Percentiles rank a stretch among this genome's conserved stretches.
phyloP scores from a whole-genome alignment of 2,888 invertebrate genomes.

The Drosophila anceps region DNA sequence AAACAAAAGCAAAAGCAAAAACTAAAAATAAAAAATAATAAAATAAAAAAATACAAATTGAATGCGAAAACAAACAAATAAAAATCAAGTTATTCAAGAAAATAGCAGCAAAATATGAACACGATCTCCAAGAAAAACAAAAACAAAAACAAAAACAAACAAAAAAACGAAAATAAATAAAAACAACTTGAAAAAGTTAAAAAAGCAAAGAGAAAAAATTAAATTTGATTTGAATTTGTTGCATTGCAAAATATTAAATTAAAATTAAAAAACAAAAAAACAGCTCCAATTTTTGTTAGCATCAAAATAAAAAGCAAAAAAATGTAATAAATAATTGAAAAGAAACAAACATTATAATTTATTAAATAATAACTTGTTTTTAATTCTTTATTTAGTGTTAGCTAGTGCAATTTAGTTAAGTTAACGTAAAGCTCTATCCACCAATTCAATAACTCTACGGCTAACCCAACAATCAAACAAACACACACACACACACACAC shows the following conservation, averaged over 20 bases:
- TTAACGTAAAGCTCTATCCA: slow-evolving; percentile 47
- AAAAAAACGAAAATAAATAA: slow-evolving; percentile 2
- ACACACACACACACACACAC: not conserved
- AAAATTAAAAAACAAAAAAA: slow-evolving; percentile 4
- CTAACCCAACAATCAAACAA: slow-evolving; percentile 23
- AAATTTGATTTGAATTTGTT: slow-evolving; percentile 47
- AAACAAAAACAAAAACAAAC: slow-evolving; percentile 11
- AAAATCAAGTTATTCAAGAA: slow-evolving; percentile 18
- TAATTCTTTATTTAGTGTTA: slow-evolving; percentile 84
- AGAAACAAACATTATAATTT: slow-evolving; percentile 67
- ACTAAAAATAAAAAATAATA: slow-evolving; percentile 32
- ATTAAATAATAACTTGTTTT: slow-evolving; percentile 79
- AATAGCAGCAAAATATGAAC: slow-evolving; percentile 41
- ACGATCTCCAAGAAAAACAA: slow-evolving; percentile 71
- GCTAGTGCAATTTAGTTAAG: slow-evolving; percentile 85
- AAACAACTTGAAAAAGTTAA: slow-evolving; percentile 44
- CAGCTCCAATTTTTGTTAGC: slow-evolving; percentile 36
- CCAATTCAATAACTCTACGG: slow-evolving; percentile 34
- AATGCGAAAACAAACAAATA: slow-evolving; percentile 44
- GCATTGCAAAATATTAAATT: slow-evolving; percentile 27
- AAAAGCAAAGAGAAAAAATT: slow-evolving; percentile 37
- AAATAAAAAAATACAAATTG: slow-evolving; percentile 32
- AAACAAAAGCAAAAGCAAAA: slow-evolving; percentile 39
- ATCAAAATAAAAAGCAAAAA: slow-evolving; percentile 17
- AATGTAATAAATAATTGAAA: slow-evolving; percentile 40